Base-by-base conservation (phyloP, 2,888 invertebrate genomes). In the Isotomurus palustris region DNA sequence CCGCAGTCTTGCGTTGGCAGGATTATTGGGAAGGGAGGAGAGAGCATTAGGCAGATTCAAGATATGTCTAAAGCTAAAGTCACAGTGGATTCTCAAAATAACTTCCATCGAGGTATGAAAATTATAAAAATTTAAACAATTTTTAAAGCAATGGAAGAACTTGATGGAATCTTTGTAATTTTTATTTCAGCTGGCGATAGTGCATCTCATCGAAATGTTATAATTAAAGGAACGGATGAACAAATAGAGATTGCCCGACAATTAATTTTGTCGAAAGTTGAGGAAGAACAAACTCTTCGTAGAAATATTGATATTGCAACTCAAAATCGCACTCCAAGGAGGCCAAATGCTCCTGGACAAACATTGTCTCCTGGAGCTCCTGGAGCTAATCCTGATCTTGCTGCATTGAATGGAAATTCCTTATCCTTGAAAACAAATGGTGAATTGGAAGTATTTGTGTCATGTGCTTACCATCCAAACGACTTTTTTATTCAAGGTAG, bases 401-500 rank as follows among this genome's bases (percentile, higher is more conserved):
- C 25, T 19, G 48, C 24, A 35, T 21, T 45, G 1, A 57, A 38
- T 17, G 62, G 57, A 49, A 53, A 50, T 21, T 55, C 40, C 38
- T 54, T 58, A 29, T 55, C 57, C 25, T 36, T 58, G 14, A 56
- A 44, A 24, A 56, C 36, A 22, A 83, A 84, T 58, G 81, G 84
- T 1, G 81, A 82, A 19, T 83, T 90, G 73, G 87, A 92, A 73
- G 88, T 92, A 17, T 92, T 87, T 76, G 87, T 93, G 3, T 90
- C 91, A 0, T 90, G 91, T 0, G 83, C 90, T 63, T 85, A 86
- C 14, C 84, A 84, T 27, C 92, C 92, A 1, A 79, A 78, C 17
- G 79, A 79, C 62, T 93, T 94, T 78, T 94, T 91, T 90, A 82
- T 93, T 10, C 93, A 93, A 78, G 81, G 89, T 66, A 52, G 53